phyloP scores from a whole-genome alignment of 2,113 vertebrate genomes.

The Cynopterus brachyotis region DNA sequence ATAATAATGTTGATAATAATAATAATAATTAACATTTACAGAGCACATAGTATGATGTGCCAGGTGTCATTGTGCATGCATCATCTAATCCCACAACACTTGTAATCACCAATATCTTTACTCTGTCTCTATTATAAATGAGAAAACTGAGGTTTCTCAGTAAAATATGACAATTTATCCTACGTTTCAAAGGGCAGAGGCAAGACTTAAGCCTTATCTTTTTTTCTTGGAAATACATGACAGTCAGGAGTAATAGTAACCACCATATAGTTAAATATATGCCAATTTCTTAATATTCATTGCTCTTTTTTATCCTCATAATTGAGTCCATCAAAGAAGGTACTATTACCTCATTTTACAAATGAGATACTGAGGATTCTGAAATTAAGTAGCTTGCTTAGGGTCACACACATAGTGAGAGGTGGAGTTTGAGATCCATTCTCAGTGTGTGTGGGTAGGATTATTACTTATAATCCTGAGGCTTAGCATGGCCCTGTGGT shows the following conservation, averaged over 20 bases:
- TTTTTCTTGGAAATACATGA: background rate
- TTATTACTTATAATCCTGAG: background rate
- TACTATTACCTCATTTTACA: background rate
- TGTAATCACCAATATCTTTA: background rate
- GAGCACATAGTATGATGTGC: background rate
- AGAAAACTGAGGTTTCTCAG: background rate
- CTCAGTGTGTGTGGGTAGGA: background rate
- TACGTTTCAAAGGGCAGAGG: background rate
- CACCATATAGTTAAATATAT: background rate
- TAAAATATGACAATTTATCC: background rate
- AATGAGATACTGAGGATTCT: background rate
- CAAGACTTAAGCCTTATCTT: background rate
- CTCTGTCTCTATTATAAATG: background rate
- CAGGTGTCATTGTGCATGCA: background rate
- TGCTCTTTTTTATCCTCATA: background rate
- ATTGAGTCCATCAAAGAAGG: background rate
- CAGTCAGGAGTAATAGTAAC: background rate
- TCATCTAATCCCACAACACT: background rate
- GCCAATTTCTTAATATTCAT: background rate
- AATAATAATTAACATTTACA: background rate
- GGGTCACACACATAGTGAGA: background rate
- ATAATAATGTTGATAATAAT: background rate
- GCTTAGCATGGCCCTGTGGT: background rate
- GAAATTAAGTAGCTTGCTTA: background rate
- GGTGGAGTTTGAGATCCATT: background rate